Evolutionary conservation across 1,140 invertebrate species (phyloP), one percentile per base, ranked within the genome.

Genomic region (Dinoponera quadriceps): DNA sequence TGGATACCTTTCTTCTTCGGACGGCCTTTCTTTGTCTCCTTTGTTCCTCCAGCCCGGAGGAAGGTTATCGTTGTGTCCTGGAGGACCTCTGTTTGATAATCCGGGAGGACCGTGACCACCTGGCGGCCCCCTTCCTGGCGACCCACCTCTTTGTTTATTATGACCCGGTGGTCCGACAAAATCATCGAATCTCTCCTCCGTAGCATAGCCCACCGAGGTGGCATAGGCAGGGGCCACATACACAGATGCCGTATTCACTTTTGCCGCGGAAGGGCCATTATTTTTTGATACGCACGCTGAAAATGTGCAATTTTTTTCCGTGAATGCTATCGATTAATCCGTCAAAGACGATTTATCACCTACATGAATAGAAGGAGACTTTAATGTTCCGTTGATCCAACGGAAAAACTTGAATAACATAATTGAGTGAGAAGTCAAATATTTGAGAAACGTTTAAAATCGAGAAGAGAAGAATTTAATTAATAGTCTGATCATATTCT

Each of bases 281-380:
- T n/a, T n/a, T n/a, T n/a, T n/a, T n/a, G n/a, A n/a, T 20, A 27
- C 18, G 9, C 18, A 29, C n/a, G n/a, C 75, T 80, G 66, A 71
- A 80, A 80, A n/a, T 57, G 25, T 11, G 20, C 16, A 57, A 80
- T 80, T 71, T 80, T 71, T 80, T 54, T 80, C 1, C 2, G 0
- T 66, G 55, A 33, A 78, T 57, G 5, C 2, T 66, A 25, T 3
- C 18, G 38, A 77, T 18, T 14, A 7, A 57, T 69, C 49, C 1
- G 27, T 14, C 0, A 38, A 27, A 25, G 22, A 16, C 20, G 14
- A 2, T 78, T 3, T 27, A 48, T 55, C 3, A 14, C 18, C 5
- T 33, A 44, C 16, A 66, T 18, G 1, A 66, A n/a, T n/a, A n/a
- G n/a, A n/a, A n/a, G n/a, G 4, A 55, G n/a, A 38, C 3, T 38